A percentile compares a stretch with the other conserved stretches of the same genome.
Conservation (phyloP, 2,797 vertebrate species). For the Onychomys torridus region DNA sequence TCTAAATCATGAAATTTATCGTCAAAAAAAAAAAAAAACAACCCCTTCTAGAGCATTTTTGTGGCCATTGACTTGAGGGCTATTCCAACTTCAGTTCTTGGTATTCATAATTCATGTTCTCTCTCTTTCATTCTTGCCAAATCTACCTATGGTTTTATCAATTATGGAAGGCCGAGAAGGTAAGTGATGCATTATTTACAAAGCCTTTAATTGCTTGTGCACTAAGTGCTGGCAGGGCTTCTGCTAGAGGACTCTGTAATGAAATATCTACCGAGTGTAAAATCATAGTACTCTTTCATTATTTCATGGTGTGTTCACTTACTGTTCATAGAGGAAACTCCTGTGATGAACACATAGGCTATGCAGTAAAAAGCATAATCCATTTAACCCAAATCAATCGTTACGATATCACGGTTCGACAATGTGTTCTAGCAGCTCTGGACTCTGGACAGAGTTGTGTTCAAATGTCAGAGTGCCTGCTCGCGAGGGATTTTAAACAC, state of each 20-base stretch:
- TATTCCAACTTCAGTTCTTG: not conserved
- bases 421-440: not conserved
- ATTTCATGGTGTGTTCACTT: not conserved
- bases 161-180: not conserved
- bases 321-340: not conserved
- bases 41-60: not conserved
- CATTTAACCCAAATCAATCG: not conserved
- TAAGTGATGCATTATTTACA: not conserved
- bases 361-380: not conserved
- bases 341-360: not conserved
- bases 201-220: not conserved
- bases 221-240: not conserved
- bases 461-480: not conserved
- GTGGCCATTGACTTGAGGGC: not conserved
- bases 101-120: not conserved
- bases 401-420: not conserved
- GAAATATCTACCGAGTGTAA: slow-evolving; percentile 16
- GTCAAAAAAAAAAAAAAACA: not conserved
- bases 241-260: not conserved
- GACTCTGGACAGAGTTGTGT: not conserved
- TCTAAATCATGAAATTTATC: slow-evolving; percentile 31
- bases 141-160: not conserved
- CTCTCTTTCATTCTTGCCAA: not conserved
- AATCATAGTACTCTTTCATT: not conserved
- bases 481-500: not conserved